Base-by-base conservation (phyloP, 1,140 invertebrate genomes). In the Drosophila sturtevanti region DNA sequence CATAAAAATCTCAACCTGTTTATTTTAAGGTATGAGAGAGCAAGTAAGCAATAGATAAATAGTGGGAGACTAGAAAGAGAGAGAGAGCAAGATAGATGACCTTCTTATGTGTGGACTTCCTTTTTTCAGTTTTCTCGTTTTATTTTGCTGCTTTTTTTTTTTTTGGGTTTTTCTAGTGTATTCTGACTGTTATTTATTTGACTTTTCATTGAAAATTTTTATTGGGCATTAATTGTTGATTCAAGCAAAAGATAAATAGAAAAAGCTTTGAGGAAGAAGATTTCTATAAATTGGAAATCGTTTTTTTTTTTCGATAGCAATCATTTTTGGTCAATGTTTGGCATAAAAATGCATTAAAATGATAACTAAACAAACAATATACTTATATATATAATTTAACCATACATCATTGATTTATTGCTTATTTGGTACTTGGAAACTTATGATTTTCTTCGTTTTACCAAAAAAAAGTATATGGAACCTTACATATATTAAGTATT, bases 1-100 rank as follows among this genome's bases (percentile, higher is more conserved):
- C 60, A 34, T 18, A 48, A 48, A 48, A 48, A 48, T 48, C 27
- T 68, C 74, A 78, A 78, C 75, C 75, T 78, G 75, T 78, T 77
- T 54, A 44, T 38, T 41, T 38, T 37, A 64, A 76, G 37, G 54
- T 55, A 37, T 5, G n/a, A 38, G 3, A 37, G 10, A 37, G 14
- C 66, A 37, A 64, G 24, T 38, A 5, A 52, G 21, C 35, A 14
- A 35, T 14, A 10, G 22, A 52, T 11, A 52, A 14, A 35, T 14
- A 10, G 22, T 14, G 18, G 21, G 21, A 2, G 58, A 34, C 4
- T 11, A 3, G 27, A 35, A 9, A 18, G 37, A 27, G 7, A 5
- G 10, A 24, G 1, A 61, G 37, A 18, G 38, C 14, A 18, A 27
- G 41, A 72, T 55, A 41, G 52, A 22, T 37, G 14, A 10, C 24